Conservation (phyloP, 2,797 vertebrate species). For the Scleropages formosus region DNA sequence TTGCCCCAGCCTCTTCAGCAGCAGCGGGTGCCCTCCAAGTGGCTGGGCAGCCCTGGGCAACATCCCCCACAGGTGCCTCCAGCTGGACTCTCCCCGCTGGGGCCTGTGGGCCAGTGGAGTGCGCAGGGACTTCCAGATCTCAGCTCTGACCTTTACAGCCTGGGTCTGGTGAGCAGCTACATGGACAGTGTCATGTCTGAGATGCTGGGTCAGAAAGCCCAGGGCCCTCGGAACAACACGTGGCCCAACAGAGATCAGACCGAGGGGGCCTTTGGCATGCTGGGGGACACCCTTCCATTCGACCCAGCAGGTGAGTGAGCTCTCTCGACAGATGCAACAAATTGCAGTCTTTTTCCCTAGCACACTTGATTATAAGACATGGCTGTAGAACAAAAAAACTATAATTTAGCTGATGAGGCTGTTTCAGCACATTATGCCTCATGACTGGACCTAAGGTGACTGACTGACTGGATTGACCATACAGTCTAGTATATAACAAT, state of each 20-base stretch:
- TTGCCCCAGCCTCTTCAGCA: constrained; percentile 70
- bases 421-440: too few relatives aligned
- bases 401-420: too few relatives aligned
- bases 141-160: constrained; percentile 93
- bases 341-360: not conserved
- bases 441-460: too few relatives aligned
- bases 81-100: constrained; percentile 79
- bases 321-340: not conserved
- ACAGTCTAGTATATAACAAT: too few relatives aligned
- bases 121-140: constrained; percentile 83
- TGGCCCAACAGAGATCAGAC: constrained; percentile 98
- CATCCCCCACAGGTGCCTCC: constrained; percentile 75
- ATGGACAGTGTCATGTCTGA: constrained; percentile 97
- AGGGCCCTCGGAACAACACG: constrained; percentile 95
- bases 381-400: too few relatives aligned
- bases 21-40: constrained; percentile 82
- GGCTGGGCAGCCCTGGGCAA: constrained; percentile 76
- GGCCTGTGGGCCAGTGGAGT: constrained; percentile 86
- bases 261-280: constrained; percentile 74
- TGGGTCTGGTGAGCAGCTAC: constrained; percentile 95
- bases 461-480: too few relatives aligned
- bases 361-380: not conserved
- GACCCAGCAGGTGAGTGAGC: constrained; percentile 87
- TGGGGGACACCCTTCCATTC: constrained; percentile 92
- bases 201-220: constrained; percentile 93